Base-by-base conservation (phyloP, 2,888 invertebrate genomes). In the Meiosimyza decipiens region DNA sequence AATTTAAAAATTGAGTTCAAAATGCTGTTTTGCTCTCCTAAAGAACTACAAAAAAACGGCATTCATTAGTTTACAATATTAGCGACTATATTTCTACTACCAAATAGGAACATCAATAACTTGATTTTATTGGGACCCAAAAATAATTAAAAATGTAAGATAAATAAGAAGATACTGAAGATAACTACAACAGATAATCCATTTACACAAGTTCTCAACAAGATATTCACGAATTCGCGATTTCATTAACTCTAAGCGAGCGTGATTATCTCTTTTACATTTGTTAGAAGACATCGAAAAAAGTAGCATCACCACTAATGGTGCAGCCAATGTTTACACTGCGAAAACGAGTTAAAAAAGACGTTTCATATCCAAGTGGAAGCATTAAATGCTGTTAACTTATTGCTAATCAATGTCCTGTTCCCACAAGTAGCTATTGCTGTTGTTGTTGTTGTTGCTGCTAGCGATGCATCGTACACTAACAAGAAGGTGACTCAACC, bases 381-480 rank as follows among this genome's bases (percentile, higher is more conserved):
- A 13, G 18, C 67, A 40, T 28, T 28, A 28, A 28, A 28, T 4
- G 28, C 28, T 28, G 28, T 28, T 28, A 67, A 67, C 55, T 57
- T 49, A 57, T 57, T 67, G 67, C 67, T 64, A 71, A 33, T 71
- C 71, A 64, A 63, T 71, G 71, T 64, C 71, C 71, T 71, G 71
- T 71, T 71, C 71, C 64, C 71, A 71, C 71, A 57, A 51, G 71
- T 55, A 63, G 40, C 13, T 18, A 16, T 49, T 40, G 62, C 49
- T 16, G 60, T 47, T 15, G 65, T 62, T 60, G 60, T 40, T 33
- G 52, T 49, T 57, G 50, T 40, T 64, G n/a, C 28, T 64, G 49
- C 33, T 47, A 40, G 18, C 47, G 40, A 28, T 33, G 51, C 12
- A 60, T 28, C 33, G 59, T 15, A 60, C 33, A 40, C 9, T 40